Evolutionary conservation across 2,888 invertebrate species (phyloP).

Genomic region (Lasioglossum villosulum): DNA sequence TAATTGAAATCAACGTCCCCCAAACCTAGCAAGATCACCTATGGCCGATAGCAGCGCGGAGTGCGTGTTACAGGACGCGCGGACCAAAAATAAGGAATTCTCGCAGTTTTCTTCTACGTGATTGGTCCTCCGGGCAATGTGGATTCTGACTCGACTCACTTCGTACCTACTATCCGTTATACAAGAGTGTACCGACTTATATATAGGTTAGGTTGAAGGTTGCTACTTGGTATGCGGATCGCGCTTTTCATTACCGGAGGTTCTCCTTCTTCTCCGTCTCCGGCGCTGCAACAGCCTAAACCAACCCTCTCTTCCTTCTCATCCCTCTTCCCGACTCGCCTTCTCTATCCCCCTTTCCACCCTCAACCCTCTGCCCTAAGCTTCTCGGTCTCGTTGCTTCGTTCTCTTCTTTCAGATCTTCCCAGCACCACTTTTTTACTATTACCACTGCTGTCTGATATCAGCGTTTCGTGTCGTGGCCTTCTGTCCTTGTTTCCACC

Average conservation of each 20-base stretch:
- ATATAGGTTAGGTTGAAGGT: slow-evolving; percentile 79
- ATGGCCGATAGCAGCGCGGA: not conserved
- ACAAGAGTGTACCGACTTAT: slow-evolving; percentile 64
- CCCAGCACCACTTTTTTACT: slow-evolving; percentile 42
- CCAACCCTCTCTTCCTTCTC: slow-evolving; percentile 79
- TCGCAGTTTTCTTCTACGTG: slow-evolving; percentile 71
- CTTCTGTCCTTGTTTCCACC: slow-evolving; percentile 22
- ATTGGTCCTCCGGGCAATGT: slow-evolving; percentile 69
- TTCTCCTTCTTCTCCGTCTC: slow-evolving; percentile 78
- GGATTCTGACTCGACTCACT: slow-evolving; percentile 72
- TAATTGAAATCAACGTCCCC: not conserved
- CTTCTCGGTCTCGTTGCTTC: slow-evolving; percentile 6
- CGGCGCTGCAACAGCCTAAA: slow-evolving; percentile 84
- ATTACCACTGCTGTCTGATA: slow-evolving; percentile 47
- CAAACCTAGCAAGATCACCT: slow-evolving; percentile 29
- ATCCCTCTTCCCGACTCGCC: slow-evolving; percentile 36
- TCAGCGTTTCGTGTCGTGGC: slow-evolving; percentile 47
- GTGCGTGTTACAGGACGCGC: slow-evolving; percentile 13
- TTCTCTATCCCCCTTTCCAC: slow-evolving; percentile 13
- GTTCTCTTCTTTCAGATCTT: slow-evolving; percentile 21
- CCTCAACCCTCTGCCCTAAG: slow-evolving; percentile 7
- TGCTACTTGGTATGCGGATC: slow-evolving; percentile 87
- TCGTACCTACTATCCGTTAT: slow-evolving; percentile 78
- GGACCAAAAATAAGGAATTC: slow-evolving; percentile 69
- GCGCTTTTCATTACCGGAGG: slow-evolving; percentile 87